Base-by-base conservation (phyloP, 2,888 invertebrate genomes). In the Molanna angustata region DNA sequence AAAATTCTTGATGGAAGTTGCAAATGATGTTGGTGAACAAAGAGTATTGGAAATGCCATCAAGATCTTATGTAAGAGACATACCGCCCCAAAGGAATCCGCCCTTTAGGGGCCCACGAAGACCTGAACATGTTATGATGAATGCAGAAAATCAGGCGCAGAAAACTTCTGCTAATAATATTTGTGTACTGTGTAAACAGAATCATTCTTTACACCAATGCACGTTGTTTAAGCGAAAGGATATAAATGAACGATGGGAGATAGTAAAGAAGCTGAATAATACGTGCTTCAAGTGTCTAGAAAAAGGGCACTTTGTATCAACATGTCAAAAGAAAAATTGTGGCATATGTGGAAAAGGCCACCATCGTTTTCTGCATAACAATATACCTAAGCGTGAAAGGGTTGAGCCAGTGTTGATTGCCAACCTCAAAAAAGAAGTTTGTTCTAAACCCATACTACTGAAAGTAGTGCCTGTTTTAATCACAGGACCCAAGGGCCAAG, bases 401-500 rank as follows among this genome's bases (percentile, higher is more conserved):
- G 13, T 35, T 35, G 6, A 4, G 35, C n/a, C n/a, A n/a, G n/a
- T n/a, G n/a, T n/a, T n/a, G n/a, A n/a, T n/a, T n/a, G n/a, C n/a
- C n/a, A n/a, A n/a, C n/a, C n/a, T n/a, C n/a, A n/a, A n/a, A n/a
- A n/a, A n/a, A n/a, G n/a, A n/a, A n/a, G n/a, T n/a, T n/a, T n/a
- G n/a, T n/a, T 9, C 4, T 9, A 35, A 4, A 11, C 4, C 35
- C 49, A 57, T 61, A 17, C 43, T 60, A 11, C 37, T 61, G 31
- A 62, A 60, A 59, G 42, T 49, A n/a, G 59, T 62, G 18, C 61
- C 60, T 2, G 51, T 62, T 1, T 39, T 27, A 3, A 18, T 62
- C 9, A 39, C 53, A 4, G 62, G 62, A 19, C 61, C 60, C 16
- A 58, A 60, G 14, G 61, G 62, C 35, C 45, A 37, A 2, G 6